Conservation (phyloP, 2,888 invertebrate species). For the Dexiosoma caninum region DNA sequence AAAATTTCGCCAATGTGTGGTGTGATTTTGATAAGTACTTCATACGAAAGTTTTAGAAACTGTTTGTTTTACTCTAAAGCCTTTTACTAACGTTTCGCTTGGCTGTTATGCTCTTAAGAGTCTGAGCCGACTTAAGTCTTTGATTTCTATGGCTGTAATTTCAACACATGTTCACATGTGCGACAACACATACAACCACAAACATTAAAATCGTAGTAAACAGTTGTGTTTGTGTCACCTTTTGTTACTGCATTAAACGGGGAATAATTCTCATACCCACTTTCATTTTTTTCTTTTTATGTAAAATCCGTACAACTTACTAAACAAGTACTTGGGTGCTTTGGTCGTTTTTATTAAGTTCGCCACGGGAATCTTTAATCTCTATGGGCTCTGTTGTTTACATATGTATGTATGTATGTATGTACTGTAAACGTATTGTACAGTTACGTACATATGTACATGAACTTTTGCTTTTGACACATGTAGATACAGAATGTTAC, state of each 20-base stretch:
- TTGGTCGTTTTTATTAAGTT: constrained; percentile 75
- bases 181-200: too few species aligned
- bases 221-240: constrained; percentile 26
- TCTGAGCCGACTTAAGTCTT: constrained; percentile 62
- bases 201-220: background rate
- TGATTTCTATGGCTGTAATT: constrained; percentile 34
- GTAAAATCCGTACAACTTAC: background rate
- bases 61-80: background rate
- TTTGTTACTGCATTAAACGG: constrained; percentile 13
- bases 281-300: background rate
- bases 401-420: background rate
- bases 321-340: constrained; percentile 10
- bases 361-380: constrained; percentile 78
- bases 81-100: constrained; percentile 12
- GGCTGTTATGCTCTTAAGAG: constrained; percentile 52
- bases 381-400: constrained; percentile 59
- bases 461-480: constrained; percentile 30
- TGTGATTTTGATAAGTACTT: constrained; percentile 21
- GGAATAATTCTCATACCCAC: constrained; percentile 3
- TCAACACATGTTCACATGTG: constrained; percentile 7
- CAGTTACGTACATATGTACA: background rate
- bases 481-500: constrained; percentile 1
- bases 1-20: background rate
- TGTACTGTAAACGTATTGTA: constrained; percentile 5
- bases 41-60: background rate